Conservation (phyloP, 2,113 vertebrate species). For the Chaetops frenatus region DNA sequence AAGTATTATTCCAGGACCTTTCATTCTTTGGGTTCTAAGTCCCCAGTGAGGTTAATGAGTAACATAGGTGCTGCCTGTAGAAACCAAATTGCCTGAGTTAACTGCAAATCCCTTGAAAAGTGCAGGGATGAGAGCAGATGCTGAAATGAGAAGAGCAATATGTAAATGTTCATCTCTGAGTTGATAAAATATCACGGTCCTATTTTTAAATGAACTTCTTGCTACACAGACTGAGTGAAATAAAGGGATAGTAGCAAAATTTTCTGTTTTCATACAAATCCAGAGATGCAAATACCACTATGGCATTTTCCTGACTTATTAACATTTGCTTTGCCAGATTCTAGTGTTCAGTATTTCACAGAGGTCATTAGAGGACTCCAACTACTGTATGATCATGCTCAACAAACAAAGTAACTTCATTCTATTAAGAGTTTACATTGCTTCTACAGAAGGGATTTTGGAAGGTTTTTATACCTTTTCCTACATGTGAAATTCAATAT, state of each 20-base stretch:
- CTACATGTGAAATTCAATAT: neutral
- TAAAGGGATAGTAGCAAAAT: neutral
- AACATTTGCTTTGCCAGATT: neutral
- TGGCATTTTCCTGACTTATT: neutral
- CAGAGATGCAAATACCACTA: neutral
- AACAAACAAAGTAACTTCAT: neutral
- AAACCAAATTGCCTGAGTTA: neutral
- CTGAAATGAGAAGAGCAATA: constrained; percentile 14
- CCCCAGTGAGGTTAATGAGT: neutral
- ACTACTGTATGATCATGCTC: neutral
- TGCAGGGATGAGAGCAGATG: neutral
- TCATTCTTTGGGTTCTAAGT: neutral
- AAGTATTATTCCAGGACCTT: neutral
- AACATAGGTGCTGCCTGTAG: neutral
- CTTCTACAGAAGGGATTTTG: neutral
- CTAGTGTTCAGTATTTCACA: neutral
- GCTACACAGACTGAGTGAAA: neutral
- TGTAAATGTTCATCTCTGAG: neutral
- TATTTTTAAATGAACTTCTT: constrained; percentile 24
- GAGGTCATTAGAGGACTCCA: neutral
- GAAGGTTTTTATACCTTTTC: neutral
- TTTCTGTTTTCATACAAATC: neutral
- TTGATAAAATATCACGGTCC: neutral
- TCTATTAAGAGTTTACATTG: neutral
- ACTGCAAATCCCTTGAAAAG: neutral